These are phyloP conservation scores for Steinernema carpocapsae DNA, from an alignment of 2,888 invertebrate species.

Conservation along the genomic window DNA sequence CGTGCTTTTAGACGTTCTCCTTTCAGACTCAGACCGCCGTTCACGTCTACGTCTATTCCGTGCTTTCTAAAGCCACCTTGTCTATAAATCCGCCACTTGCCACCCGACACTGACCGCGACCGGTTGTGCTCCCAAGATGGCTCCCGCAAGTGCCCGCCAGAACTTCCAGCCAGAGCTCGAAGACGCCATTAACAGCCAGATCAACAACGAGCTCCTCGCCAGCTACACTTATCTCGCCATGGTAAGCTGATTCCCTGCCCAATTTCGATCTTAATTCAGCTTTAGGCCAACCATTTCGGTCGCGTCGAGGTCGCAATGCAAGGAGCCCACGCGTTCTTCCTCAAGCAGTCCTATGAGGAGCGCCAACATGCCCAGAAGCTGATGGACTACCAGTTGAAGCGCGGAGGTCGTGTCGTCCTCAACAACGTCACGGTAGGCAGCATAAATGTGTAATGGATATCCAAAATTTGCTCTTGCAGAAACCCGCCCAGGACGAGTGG, in stretches of 20 bases:
- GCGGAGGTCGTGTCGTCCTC: constrained; percentile 47
- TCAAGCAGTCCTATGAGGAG: constrained; percentile 46
- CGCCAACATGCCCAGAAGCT: constrained; percentile 46
- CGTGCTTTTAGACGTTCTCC: not conserved
- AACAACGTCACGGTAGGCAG: constrained; percentile 25
- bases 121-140: constrained; percentile 3
- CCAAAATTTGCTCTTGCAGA: constrained; percentile 2
- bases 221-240: constrained; percentile 45
- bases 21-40: not conserved
- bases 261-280: not conserved
- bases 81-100: too few species aligned
- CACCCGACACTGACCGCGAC: not conserved
- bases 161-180: constrained; percentile 43
- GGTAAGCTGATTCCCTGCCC: constrained; percentile 24
- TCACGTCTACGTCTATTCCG: not conserved
- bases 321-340: constrained; percentile 45
- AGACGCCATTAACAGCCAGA: constrained; percentile 41
- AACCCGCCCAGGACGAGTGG: constrained; percentile 40
- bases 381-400: constrained; percentile 46
- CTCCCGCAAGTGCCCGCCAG: constrained; percentile 37
- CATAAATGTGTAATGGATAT: not conserved
- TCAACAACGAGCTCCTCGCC: constrained; percentile 45
- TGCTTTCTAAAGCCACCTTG: not conserved
- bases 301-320: constrained; percentile 46
- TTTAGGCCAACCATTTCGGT: constrained; percentile 45